Conservation (phyloP, 2,888 invertebrate species). For the Encarsia formosa region DNA sequence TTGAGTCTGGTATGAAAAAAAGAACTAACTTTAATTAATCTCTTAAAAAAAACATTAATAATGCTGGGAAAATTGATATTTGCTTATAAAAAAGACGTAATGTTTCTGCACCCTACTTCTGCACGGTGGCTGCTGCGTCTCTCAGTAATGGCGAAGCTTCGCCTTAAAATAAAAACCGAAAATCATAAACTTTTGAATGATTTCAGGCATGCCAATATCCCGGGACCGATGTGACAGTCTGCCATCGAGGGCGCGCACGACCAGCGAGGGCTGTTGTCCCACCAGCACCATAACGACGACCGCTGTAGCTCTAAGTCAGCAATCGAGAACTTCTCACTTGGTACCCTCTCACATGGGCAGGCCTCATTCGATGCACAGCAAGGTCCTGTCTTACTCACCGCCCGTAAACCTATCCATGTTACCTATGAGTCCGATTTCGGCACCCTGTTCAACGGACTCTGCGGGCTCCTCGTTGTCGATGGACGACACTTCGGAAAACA, state of each 20-base stretch:
- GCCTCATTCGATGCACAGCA: conserved; percentile 52
- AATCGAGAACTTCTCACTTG: conserved; percentile 34
- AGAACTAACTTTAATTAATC: no score
- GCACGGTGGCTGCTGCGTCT: conserved; percentile 16
- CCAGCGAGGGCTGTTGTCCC: conserved; percentile 61
- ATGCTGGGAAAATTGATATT: no score
- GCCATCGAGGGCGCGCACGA: conserved; percentile 69
- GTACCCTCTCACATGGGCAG: conserved; percentile 50
- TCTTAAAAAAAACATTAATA: no score
- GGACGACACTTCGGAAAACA: conserved; percentile 57
- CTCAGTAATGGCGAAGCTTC: no score
- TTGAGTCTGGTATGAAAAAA: no score
- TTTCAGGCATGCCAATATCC: conserved; percentile 24
- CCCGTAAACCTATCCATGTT: conserved; percentile 57
- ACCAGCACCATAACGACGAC: conserved; percentile 12
- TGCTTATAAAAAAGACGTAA: no score
- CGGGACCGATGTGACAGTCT: conserved; percentile 76
- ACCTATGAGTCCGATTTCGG: conserved; percentile 62
- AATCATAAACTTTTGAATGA: background rate
- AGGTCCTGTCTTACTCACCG: conserved; percentile 52
- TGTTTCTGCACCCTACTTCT: conserved; percentile 19
- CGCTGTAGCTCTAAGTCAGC: background rate
- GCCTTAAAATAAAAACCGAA: no score
- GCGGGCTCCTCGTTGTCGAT: conserved; percentile 67
- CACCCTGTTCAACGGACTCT: conserved; percentile 61